Percentiles rank a stretch among this genome's conserved stretches.
Evolutionary conservation across 1,140 invertebrate species (phyloP).

Genomic region (Nomia melanderi): DNA sequence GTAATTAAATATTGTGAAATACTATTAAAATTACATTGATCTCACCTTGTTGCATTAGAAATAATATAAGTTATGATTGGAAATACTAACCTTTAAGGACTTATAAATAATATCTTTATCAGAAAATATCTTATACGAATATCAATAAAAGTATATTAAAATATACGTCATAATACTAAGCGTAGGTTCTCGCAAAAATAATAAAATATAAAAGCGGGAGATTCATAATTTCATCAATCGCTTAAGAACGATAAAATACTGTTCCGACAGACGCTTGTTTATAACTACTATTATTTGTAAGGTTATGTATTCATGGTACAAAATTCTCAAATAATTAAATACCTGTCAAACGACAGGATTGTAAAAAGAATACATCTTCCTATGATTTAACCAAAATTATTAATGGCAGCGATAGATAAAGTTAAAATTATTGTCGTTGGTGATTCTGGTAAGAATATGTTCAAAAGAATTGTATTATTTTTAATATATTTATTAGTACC

Average conservation of each 20-base stretch:
- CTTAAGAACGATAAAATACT: neutral
- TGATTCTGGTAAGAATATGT: constrained; percentile 88
- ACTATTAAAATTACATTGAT: neutral
- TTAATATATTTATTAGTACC: neutral
- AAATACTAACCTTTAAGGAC: constrained; percentile 22
- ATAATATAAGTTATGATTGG: neutral
- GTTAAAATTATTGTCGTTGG: constrained; percentile 95
- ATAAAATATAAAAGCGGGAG: neutral
- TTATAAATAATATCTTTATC: constrained; percentile 3
- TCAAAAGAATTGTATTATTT: neutral
- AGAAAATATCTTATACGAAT: constrained; percentile 30
- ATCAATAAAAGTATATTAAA: constrained; percentile 7
- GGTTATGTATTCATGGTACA: constrained; percentile 36
- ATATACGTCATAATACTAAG: constrained; percentile 28
- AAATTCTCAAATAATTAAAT: constrained; percentile 28
- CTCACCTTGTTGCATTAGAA: neutral
- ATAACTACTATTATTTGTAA: constrained; percentile 18
- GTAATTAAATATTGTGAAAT: neutral
- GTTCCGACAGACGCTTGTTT: constrained; percentile 37
- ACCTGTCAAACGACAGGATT: constrained; percentile 33
- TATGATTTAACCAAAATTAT: constrained; percentile 42
- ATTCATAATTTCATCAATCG: constrained; percentile 17
- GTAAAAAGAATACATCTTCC: neutral
- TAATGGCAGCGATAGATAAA: constrained; percentile 90
- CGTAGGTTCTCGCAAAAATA: neutral